Evolutionary conservation across 2,797 vertebrate genomes (phyloP).

Genomic region (Neopelma chrysocephalum): DNA sequence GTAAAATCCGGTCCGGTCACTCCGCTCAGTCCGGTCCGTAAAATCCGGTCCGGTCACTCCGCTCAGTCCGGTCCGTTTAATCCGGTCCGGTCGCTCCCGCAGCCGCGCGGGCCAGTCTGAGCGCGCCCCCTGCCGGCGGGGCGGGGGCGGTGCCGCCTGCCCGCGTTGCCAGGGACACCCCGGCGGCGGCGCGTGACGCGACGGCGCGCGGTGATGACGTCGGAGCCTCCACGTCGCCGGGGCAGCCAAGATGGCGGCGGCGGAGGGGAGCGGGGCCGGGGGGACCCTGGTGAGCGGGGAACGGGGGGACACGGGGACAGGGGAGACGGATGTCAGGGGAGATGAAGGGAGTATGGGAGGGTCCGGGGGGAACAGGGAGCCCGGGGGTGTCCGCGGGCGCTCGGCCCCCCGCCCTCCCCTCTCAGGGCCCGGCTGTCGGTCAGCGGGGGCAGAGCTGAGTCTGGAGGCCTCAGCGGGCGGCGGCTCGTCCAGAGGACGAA

Average conservation of each 20-base stretch:
- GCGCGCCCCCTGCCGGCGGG: not conserved
- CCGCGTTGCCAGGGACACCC: not conserved
- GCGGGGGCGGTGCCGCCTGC: no score
- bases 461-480: not conserved
- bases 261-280: not conserved
- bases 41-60: not conserved
- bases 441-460: no score
- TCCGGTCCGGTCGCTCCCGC: not conserved
- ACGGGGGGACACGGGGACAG: accelerated
- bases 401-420: no score
- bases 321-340: no score
- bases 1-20: no score
- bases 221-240: not conserved
- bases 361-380: no score
- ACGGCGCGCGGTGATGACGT: not conserved
- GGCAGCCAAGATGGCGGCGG: constrained; percentile 21
- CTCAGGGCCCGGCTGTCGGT: not conserved
- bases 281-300: not conserved
- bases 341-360: no score
- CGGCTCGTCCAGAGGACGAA: not conserved
- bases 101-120: not conserved
- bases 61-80: no score
- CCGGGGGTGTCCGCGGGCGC: no score
- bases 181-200: not conserved
- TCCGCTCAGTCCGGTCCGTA: not conserved